phyloP scores from a whole-genome alignment of 2,888 invertebrate genomes.

The Parnassius glacialis region DNA sequence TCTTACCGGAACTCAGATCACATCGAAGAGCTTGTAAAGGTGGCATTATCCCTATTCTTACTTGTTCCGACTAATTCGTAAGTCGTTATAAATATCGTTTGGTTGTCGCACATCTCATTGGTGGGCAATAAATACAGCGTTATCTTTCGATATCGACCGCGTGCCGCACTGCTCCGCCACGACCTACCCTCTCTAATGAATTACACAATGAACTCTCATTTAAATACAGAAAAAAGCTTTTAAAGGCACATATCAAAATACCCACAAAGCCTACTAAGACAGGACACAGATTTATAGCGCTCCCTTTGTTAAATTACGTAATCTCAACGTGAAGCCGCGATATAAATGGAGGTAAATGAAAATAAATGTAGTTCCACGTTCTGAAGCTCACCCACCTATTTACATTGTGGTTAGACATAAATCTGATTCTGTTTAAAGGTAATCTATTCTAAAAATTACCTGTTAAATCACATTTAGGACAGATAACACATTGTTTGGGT shows the following conservation, averaged over 20 bases:
- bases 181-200: conserved; percentile 78
- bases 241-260: conserved; percentile 81
- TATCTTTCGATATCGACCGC: conserved; percentile 77
- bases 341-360: conserved; percentile 80
- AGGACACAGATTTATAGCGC: conserved; percentile 76
- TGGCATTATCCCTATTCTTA: conserved; percentile 47
- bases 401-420: conserved; percentile 70
- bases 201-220: conserved; percentile 81
- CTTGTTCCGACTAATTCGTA: conserved; percentile 70
- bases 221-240: conserved; percentile 82
- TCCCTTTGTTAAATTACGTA: conserved; percentile 80
- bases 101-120: conserved; percentile 69
- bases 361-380: conserved; percentile 81
- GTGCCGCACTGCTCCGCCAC: conserved; percentile 61
- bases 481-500: conserved; percentile 75
- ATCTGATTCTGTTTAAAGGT: conserved; percentile 70
- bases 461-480: conserved; percentile 79
- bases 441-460: conserved; percentile 78
- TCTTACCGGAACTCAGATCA: neutral
- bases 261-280: conserved; percentile 81
- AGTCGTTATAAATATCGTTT: conserved; percentile 66
- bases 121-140: conserved; percentile 70
- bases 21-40: conserved; percentile 19
- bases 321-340: conserved; percentile 79
- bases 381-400: conserved; percentile 71